Evolutionary conservation across 2,888 invertebrate genomes (phyloP).

Genomic region (Eupsilia transversa): DNA sequence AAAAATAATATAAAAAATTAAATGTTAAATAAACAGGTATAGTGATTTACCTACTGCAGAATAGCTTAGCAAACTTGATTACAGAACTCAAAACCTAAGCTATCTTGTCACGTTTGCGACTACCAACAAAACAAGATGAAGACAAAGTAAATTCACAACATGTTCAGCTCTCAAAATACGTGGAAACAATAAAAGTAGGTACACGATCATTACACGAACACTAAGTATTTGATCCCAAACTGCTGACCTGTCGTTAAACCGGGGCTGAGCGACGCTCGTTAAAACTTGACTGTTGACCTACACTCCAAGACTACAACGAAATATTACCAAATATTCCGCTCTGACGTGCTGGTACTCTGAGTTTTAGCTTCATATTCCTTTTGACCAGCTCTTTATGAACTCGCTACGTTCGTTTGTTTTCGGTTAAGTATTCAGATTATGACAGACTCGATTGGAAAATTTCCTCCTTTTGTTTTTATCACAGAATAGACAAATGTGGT

Average conservation of each 20-base stretch:
- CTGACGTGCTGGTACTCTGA: background rate
- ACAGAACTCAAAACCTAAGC: background rate
- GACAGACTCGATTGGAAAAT: background rate
- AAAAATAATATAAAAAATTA: background rate
- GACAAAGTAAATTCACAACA: slow-evolving; percentile 28
- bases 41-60: background rate
- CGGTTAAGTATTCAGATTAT: background rate
- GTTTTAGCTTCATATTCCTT: background rate
- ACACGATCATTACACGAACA: slow-evolving; percentile 42
- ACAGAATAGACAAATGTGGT: no score
- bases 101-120: background rate
- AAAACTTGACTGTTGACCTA: slow-evolving; percentile 45
- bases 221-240: slow-evolving; percentile 39
- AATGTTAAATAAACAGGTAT: background rate
- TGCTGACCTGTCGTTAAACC: slow-evolving; percentile 55
- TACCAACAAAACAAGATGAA: background rate
- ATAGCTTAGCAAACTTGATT: background rate
- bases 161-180: slow-evolving; percentile 6
- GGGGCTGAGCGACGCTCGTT: slow-evolving; percentile 49
- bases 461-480: background rate
- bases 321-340: slow-evolving; percentile 27
- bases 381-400: background rate
- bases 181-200: slow-evolving; percentile 36
- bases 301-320: slow-evolving; percentile 22
- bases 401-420: no score